A percentile compares a stretch with the other conserved stretches of the same genome.
These are phyloP conservation scores for Athene noctua DNA, from an alignment of 2,113 vertebrate genomes.

Conservation along the genomic window DNA sequence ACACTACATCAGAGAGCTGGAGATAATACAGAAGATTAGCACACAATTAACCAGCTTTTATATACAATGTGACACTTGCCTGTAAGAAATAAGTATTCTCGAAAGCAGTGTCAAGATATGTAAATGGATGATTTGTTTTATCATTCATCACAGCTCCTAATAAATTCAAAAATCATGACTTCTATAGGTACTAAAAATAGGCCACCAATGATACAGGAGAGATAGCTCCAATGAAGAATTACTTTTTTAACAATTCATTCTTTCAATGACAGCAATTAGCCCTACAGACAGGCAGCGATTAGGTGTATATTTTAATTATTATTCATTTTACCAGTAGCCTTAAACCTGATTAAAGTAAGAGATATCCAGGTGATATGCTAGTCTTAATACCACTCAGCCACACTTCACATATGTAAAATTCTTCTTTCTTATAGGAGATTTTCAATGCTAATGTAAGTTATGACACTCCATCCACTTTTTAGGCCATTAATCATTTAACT, in stretches of 20 bases:
- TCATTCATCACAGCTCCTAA: constrained; percentile 80
- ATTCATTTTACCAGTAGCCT: constrained; percentile 74
- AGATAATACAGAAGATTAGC: constrained; percentile 81
- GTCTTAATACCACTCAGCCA: constrained; percentile 71
- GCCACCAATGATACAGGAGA: constrained; percentile 74
- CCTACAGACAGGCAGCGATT: constrained; percentile 78
- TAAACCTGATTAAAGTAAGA: constrained; percentile 72
- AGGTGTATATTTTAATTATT: constrained; percentile 84
- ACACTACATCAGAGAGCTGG: constrained; percentile 75
- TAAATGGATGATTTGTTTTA: constrained; percentile 84
- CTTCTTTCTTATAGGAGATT: constrained; percentile 65
- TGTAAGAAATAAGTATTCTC: constrained; percentile 81
- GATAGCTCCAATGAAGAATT: constrained; percentile 78
- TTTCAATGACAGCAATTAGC: constrained; percentile 84
- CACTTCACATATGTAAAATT: constrained; percentile 69
- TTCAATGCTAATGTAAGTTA: constrained; percentile 70
- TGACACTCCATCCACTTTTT: constrained; percentile 62
- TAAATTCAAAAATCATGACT: constrained; percentile 84
- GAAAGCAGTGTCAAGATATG: constrained; percentile 83
- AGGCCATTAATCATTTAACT: constrained; percentile 69
- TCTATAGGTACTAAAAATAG: constrained; percentile 84
- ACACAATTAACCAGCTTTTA: constrained; percentile 84
- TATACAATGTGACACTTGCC: constrained; percentile 78
- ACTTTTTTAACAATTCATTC: constrained; percentile 79
- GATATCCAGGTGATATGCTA: constrained; percentile 73